A percentile compares a stretch with the other conserved stretches of the same genome.
Conservation (phyloP, 2,797 vertebrate species). For the Myotis daubentonii region DNA sequence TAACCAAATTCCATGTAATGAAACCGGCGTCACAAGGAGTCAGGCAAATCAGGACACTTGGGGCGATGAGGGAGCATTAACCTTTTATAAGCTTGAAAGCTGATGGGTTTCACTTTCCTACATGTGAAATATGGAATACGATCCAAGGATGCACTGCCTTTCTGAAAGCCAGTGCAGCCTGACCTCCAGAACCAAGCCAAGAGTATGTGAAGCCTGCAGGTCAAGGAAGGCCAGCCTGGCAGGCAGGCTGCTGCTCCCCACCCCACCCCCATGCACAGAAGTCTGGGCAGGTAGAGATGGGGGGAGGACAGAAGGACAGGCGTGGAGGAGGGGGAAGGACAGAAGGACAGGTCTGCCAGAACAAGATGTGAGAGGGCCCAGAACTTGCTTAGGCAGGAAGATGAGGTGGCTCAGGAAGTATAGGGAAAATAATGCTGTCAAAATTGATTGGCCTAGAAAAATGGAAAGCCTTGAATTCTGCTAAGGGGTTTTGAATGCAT, state of each 20-base stretch:
- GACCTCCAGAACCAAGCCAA: slow-evolving; percentile 31
- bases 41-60: not conserved
- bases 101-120: not conserved
- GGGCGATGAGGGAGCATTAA: not conserved
- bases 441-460: not conserved
- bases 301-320: not conserved
- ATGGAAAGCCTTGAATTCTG: slow-evolving; percentile 34
- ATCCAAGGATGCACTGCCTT: not conserved
- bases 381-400: not conserved
- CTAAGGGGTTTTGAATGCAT: not conserved
- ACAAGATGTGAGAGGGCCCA: not conserved
- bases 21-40: slow-evolving; percentile 22
- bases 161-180: not conserved
- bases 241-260: too few species aligned
- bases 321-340: too few species aligned
- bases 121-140: slow-evolving; percentile 7
- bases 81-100: slow-evolving; percentile 37
- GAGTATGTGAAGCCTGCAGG: not conserved
- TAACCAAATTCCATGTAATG: not conserved
- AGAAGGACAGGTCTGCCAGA: not conserved
- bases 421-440: not conserved
- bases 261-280: not conserved
- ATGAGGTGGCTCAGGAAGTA: not conserved
- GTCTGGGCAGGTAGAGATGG: not conserved
- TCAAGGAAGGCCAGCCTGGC: not conserved